phyloP scores from a whole-genome alignment of 2,113 vertebrate genomes.

The Zapus hudsonius region DNA sequence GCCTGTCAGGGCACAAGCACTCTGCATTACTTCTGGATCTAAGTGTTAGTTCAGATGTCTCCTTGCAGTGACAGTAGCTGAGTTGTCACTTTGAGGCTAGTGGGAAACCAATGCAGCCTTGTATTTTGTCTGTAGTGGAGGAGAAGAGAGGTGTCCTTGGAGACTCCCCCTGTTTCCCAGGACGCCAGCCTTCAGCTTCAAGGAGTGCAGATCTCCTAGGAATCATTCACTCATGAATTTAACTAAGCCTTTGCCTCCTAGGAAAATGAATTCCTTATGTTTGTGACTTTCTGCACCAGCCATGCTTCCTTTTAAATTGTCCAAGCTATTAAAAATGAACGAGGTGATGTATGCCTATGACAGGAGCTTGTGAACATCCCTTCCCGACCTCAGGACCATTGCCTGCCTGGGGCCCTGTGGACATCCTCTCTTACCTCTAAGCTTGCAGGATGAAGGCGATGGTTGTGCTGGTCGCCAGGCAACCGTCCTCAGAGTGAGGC shows the following conservation, averaged over 20 bases:
- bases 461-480: not conserved
- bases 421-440: not conserved
- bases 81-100: not conserved
- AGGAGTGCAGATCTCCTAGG: constrained; percentile 37
- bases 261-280: constrained; percentile 22
- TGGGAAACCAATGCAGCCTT: not conserved
- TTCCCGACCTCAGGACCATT: not conserved
- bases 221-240: constrained; percentile 34
- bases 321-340: not conserved
- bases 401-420: not conserved
- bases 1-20: not conserved
- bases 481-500: not conserved
- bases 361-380: not conserved
- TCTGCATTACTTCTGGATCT: not conserved
- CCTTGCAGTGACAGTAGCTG: not conserved
- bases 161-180: not conserved
- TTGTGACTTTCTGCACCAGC: constrained; percentile 28
- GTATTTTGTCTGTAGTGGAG: not conserved
- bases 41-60: not conserved
- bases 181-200: constrained; percentile 26
- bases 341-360: not conserved
- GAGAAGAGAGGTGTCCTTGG: not conserved
- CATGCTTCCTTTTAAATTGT: constrained; percentile 30
- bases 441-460: not conserved
- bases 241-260: constrained; percentile 26